A percentile compares a stretch with the other conserved stretches of the same genome.
These are phyloP conservation scores for Synanceia verrucosa DNA, from an alignment of 2,797 vertebrate genomes.

Conservation along the genomic window DNA sequence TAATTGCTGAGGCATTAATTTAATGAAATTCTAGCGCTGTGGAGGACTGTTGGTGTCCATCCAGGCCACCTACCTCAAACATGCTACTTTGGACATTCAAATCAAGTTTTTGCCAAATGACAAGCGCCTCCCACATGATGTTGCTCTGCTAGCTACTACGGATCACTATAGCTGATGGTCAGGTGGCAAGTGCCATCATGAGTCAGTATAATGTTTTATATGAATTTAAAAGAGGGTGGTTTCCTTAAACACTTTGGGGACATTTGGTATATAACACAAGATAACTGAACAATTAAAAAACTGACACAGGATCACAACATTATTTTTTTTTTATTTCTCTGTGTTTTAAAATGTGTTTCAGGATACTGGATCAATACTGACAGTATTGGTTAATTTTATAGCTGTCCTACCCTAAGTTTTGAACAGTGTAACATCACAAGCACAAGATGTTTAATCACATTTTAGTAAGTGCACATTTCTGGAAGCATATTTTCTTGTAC, in stretches of 20 bases:
- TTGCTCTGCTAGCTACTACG: constrained; percentile 1
- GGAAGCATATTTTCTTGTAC: not conserved
- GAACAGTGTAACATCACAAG: not conserved
- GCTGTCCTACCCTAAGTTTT: not conserved
- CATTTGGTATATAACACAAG: too few relatives aligned
- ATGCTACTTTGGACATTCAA: constrained; percentile 2
- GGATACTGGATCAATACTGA: not conserved
- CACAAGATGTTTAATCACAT: too few relatives aligned
- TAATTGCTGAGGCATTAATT: constrained; percentile 13
- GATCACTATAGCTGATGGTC: constrained; percentile 16
- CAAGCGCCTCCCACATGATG: constrained; percentile 19
- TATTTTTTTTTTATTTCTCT: too few relatives aligned
- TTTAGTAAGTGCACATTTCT: not conserved
- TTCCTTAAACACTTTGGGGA: too few relatives aligned
- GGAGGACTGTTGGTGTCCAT: constrained; percentile 1
- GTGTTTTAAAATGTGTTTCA: too few relatives aligned
- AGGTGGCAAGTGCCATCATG: too few relatives aligned
- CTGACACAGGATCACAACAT: too few relatives aligned
- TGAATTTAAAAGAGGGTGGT: too few relatives aligned
- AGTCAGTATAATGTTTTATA: too few relatives aligned
- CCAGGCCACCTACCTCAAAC: not conserved
- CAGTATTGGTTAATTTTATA: not conserved
- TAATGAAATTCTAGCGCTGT: constrained; percentile 10
- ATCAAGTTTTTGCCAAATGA: constrained; percentile 12
- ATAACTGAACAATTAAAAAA: too few relatives aligned